phyloP scores from a whole-genome alignment of 2,113 vertebrate genomes.

The Corynorhinus townsendii region DNA sequence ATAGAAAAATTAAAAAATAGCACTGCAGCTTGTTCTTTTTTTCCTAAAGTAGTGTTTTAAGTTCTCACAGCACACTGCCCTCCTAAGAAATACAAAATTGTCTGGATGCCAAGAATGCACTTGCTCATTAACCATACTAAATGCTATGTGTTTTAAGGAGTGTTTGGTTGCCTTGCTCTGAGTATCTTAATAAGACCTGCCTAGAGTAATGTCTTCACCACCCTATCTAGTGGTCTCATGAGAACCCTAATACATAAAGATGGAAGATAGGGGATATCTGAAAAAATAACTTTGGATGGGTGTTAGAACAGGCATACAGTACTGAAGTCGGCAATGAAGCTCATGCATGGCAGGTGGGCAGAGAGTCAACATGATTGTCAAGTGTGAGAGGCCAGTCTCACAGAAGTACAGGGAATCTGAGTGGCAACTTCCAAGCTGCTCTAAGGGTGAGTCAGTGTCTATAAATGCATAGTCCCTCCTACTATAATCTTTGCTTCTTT shows the following conservation, averaged over 20 bases:
- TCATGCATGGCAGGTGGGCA: not conserved
- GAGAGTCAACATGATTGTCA: fast-evolving
- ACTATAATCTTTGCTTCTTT: not conserved
- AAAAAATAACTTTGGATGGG: not conserved
- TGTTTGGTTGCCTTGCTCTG: not conserved
- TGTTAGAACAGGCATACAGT: not conserved
- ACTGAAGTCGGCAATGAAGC: fast-evolving
- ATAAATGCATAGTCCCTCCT: not conserved
- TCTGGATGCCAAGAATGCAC: not conserved
- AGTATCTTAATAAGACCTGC: not conserved
- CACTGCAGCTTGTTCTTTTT: not conserved
- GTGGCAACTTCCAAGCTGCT: not conserved
- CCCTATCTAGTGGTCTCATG: not conserved
- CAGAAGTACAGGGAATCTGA: not conserved
- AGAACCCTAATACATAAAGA: not conserved
- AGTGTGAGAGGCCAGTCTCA: not conserved
- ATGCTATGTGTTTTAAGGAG: not conserved
- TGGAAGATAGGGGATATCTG: not conserved
- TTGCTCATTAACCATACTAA: not conserved
- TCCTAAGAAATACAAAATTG: not conserved
- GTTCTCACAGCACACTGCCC: not conserved
- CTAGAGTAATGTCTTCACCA: not conserved
- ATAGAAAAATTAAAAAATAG: not conserved
- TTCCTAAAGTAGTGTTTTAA: not conserved
- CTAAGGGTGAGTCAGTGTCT: not conserved